Percentiles rank a stretch among this genome's conserved stretches.
Evolutionary conservation across 2,888 invertebrate species (phyloP).

Genomic region (Lochmaea crataegi): DNA sequence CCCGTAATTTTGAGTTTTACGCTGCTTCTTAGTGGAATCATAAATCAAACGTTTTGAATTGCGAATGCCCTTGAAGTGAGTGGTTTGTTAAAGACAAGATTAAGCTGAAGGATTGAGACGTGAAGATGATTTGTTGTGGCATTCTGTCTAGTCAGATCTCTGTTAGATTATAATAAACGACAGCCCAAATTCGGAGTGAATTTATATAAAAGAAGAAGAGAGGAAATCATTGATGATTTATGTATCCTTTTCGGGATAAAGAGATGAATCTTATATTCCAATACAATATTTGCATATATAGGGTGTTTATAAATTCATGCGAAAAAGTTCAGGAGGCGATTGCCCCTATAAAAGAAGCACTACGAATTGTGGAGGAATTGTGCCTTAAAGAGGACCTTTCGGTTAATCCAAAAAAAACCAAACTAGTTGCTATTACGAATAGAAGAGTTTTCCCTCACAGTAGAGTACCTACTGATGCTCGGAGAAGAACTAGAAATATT

Average conservation of each 20-base stretch:
- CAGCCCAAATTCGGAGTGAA: not conserved
- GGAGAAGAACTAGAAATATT: too few relatives aligned
- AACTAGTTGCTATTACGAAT: too few relatives aligned
- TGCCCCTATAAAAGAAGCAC: too few relatives aligned
- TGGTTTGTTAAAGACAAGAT: not conserved
- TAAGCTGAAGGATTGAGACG: not conserved
- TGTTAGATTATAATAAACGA: not conserved
- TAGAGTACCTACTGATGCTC: too few relatives aligned
- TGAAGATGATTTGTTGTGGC: constrained; percentile 4
- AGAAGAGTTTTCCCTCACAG: too few relatives aligned
- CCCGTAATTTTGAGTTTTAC: not conserved
- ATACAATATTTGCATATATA: not conserved
- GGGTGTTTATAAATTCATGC: too few relatives aligned
- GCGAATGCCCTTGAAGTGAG: constrained; percentile 1
- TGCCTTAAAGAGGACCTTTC: too few relatives aligned
- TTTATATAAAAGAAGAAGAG: not conserved
- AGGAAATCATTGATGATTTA: not conserved
- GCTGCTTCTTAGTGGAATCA: not conserved
- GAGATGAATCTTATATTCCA: not conserved
- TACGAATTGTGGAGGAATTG: too few relatives aligned
- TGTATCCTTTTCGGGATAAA: not conserved
- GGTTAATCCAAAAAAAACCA: too few relatives aligned
- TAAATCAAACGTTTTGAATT: not conserved
- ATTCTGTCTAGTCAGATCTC: not conserved
- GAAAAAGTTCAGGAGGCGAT: too few relatives aligned